A percentile compares a stretch with the other conserved stretches of the same genome.
These are phyloP conservation scores for Zophobas morio DNA, from an alignment of 1,140 invertebrate genomes.

Conservation along the genomic window DNA sequence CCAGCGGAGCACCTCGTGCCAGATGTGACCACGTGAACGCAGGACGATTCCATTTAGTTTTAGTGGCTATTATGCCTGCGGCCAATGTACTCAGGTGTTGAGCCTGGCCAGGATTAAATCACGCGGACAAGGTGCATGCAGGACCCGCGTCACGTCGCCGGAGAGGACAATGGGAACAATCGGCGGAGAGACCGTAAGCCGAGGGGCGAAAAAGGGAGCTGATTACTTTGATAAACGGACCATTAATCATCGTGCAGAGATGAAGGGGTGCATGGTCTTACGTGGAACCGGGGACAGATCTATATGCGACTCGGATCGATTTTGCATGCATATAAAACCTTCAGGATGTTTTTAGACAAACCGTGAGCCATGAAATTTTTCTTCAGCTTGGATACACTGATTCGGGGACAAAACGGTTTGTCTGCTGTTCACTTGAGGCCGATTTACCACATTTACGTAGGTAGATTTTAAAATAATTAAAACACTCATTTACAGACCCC, in stretches of 20 bases:
- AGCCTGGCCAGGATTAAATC: conserved; percentile 66
- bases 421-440: too few species aligned
- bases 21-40: conserved; percentile 63
- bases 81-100: conserved; percentile 67
- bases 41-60: conserved; percentile 66
- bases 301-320: not conserved
- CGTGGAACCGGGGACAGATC: not conserved
- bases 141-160: conserved; percentile 21
- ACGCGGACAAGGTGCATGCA: conserved; percentile 58
- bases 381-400: too few species aligned
- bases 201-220: conserved; percentile 50
- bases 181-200: conserved; percentile 26
- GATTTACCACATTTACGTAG: too few species aligned
- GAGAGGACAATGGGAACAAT: conserved; percentile 40
- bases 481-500: too few species aligned
- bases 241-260: conserved; percentile 59
- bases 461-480: too few species aligned
- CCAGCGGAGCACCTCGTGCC: conserved; percentile 58
- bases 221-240: conserved; percentile 65
- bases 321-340: too few species aligned
- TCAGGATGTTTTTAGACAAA: too few species aligned
- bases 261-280: conserved; percentile 1
- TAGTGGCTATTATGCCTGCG: conserved; percentile 63
- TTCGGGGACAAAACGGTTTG: too few species aligned
- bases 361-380: too few species aligned